phyloP scores from a whole-genome alignment of 1,140 invertebrate genomes.

The Coenobita brevimanus region DNA sequence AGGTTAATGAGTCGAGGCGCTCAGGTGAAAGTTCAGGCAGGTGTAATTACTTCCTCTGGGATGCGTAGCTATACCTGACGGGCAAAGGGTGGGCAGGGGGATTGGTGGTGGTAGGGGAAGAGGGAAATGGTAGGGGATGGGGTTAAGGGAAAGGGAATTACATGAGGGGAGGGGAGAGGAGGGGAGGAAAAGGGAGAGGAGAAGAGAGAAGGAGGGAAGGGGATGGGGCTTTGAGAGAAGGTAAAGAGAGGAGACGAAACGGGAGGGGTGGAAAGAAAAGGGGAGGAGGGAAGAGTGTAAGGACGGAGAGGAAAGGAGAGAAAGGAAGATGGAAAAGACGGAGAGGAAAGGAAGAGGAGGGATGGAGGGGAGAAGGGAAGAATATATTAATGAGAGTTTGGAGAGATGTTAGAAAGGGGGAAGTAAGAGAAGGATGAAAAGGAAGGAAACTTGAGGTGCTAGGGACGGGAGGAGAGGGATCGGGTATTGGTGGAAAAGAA shows the following conservation, averaged over 20 bases:
- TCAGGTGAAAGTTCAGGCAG: too few relatives aligned
- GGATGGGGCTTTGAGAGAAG: too few relatives aligned
- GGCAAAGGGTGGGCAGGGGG: background rate
- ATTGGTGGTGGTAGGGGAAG: background rate
- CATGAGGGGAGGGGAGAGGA: background rate
- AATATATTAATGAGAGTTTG: background rate
- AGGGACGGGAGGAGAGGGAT: background rate
- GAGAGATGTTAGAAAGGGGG: background rate
- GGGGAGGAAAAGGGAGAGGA: background rate
- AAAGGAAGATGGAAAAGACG: background rate
- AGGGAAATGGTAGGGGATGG: background rate
- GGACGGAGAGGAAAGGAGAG: background rate
- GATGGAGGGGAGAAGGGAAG: background rate
- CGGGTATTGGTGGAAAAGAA: background rate
- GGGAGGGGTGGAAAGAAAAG: background rate
- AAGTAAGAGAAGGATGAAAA: background rate
- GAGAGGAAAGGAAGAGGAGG: too few relatives aligned
- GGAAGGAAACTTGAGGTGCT: background rate
- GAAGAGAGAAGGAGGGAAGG: background rate
- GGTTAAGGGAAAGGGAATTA: background rate
- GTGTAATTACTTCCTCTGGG: too few relatives aligned
- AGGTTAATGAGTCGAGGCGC: too few relatives aligned
- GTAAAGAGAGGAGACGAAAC: background rate
- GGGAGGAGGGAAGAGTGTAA: background rate
- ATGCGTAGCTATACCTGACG: background rate